phyloP scores from a whole-genome alignment of 2,888 invertebrate species.

The Balanococcus diminutus region DNA sequence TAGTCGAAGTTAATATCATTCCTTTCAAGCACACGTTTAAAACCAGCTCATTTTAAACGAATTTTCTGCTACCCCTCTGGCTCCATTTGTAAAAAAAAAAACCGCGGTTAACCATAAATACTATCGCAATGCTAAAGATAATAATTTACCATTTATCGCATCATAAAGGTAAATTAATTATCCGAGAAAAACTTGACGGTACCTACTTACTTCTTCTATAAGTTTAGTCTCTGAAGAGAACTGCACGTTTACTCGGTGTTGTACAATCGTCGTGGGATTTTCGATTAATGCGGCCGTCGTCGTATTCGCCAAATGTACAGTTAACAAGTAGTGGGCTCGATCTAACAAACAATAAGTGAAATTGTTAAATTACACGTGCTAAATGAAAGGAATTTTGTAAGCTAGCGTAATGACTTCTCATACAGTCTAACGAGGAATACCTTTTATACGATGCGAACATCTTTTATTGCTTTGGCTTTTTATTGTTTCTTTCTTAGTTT shows the following conservation, averaged over 20 bases:
- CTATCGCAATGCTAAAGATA: background rate
- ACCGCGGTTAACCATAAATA: background rate
- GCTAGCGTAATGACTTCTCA: slow-evolving; percentile 36
- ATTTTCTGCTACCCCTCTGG: background rate
- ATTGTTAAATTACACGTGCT: slow-evolving; percentile 42
- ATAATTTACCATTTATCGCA: slow-evolving; percentile 32
- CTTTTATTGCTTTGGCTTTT: slow-evolving; percentile 28
- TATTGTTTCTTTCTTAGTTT: slow-evolving; percentile 11
- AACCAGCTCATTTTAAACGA: slow-evolving; percentile 4
- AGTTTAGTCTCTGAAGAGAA: background rate
- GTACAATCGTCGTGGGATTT: slow-evolving; percentile 23
- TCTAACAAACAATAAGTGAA: slow-evolving; percentile 38
- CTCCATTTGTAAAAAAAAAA: background rate
- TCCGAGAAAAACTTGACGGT: background rate
- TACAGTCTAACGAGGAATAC: background rate
- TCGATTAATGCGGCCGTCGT: background rate
- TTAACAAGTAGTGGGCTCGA: slow-evolving; percentile 26
- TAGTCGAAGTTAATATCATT: slow-evolving; percentile 9
- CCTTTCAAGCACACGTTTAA: background rate
- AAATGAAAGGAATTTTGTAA: slow-evolving; percentile 21
- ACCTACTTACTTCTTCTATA: slow-evolving; percentile 22
- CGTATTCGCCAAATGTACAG: slow-evolving; percentile 29
- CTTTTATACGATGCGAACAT: slow-evolving; percentile 7
- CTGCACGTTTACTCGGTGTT: background rate
- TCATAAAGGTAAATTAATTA: slow-evolving; percentile 35